Percentiles rank a stretch among this genome's conserved stretches.
Conservation (phyloP, 2,888 invertebrate species). For the Hemithea aestivaria region DNA sequence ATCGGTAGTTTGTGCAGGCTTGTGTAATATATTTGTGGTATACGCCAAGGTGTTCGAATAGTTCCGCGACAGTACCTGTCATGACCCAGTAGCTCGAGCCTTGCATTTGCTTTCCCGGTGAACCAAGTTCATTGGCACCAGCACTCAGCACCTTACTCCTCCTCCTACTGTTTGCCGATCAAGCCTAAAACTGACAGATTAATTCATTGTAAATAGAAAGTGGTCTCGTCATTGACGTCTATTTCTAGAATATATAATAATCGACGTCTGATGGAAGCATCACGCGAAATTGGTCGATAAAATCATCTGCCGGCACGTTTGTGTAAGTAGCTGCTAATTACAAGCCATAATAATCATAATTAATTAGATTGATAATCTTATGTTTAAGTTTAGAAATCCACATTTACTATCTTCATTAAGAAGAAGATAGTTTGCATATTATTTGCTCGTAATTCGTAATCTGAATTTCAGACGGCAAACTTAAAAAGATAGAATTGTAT, state of each 20-base stretch:
- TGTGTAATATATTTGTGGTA: slow-evolving; percentile 42
- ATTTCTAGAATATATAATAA: slow-evolving; percentile 50
- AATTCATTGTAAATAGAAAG: slow-evolving; percentile 68
- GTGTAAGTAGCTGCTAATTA: slow-evolving; percentile 14
- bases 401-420: background rate
- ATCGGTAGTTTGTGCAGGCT: slow-evolving; percentile 34
- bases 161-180: slow-evolving; percentile 22
- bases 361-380: slow-evolving; percentile 5
- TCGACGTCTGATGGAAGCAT: slow-evolving; percentile 23
- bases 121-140: slow-evolving; percentile 71
- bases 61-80: slow-evolving; percentile 53
- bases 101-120: slow-evolving; percentile 64
- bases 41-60: slow-evolving; percentile 43
- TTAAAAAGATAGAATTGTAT: too few relatives aligned
- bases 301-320: slow-evolving; percentile 11
- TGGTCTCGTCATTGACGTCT: slow-evolving; percentile 50
- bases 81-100: slow-evolving; percentile 62
- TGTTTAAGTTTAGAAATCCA: slow-evolving; percentile 10
- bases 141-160: slow-evolving; percentile 35
- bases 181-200: slow-evolving; percentile 61
- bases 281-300: slow-evolving; percentile 20
- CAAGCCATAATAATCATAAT: slow-evolving; percentile 4
- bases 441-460: slow-evolving; percentile 1
- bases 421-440: too few relatives aligned
- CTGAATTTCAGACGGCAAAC: too few relatives aligned